Evolutionary conservation across 2,113 vertebrate species (phyloP).

Genomic region (Dunckerocampus dactyliophorus): DNA sequence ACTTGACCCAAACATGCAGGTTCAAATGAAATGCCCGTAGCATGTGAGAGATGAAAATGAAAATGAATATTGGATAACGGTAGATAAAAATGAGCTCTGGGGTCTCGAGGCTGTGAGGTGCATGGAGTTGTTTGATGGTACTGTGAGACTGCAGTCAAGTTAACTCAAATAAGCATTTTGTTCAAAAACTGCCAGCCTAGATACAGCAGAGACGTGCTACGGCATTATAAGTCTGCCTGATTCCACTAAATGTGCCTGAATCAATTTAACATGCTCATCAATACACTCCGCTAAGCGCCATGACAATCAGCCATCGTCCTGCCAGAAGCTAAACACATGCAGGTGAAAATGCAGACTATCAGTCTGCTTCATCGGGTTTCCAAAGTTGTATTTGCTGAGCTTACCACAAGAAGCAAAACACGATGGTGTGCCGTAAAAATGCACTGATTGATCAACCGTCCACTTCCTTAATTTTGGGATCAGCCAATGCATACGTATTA

Average conservation of each 20-base stretch:
- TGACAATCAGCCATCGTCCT: too few species aligned
- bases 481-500: too few species aligned
- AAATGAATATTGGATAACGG: slow-evolving; percentile 35
- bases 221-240: not conserved
- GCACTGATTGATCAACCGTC: too few species aligned
- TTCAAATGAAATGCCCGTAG: slow-evolving; percentile 23
- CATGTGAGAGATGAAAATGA: slow-evolving; percentile 20
- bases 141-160: not conserved
- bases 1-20: slow-evolving; percentile 16
- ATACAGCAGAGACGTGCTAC: not conserved
- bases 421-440: too few species aligned
- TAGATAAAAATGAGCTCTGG: slow-evolving; percentile 12
- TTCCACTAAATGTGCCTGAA: not conserved
- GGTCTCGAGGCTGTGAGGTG: slow-evolving; percentile 18
- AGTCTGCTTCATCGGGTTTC: not conserved
- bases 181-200: slow-evolving; percentile 14
- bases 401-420: not conserved
- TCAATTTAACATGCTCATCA: not conserved
- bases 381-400: slow-evolving; percentile 18
- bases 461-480: too few species aligned
- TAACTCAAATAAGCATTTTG: slow-evolving; percentile 6
- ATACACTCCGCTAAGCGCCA: too few species aligned
- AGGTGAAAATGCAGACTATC: too few species aligned
- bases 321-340: too few species aligned
- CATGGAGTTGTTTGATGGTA: slow-evolving; percentile 18